These are phyloP conservation scores for Gymnocheta viridis DNA, from an alignment of 2,888 invertebrate species.

Conservation along the genomic window DNA sequence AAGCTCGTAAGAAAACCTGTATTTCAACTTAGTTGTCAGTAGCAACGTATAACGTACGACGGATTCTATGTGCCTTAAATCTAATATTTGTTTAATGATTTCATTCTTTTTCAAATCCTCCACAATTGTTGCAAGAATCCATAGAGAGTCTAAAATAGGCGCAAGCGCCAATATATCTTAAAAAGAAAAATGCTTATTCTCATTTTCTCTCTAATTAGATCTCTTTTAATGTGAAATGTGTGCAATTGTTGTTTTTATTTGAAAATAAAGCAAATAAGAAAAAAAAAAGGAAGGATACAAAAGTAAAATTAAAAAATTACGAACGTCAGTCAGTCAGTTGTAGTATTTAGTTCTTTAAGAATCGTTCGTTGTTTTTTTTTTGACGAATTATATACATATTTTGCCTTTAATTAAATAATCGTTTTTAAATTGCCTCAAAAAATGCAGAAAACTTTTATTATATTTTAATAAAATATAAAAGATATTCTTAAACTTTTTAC, in stretches of 20 bases:
- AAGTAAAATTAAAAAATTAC: conserved; percentile 39
- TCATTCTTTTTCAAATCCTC: conserved; percentile 12
- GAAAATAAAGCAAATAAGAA: background rate
- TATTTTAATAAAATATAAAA: background rate
- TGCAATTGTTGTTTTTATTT: background rate
- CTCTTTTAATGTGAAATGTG: conserved; percentile 5
- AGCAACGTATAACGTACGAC: no score
- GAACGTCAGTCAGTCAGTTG: conserved; percentile 62
- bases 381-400: conserved; percentile 15
- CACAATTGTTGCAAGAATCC: background rate
- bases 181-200: background rate
- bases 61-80: no score
- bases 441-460: conserved; percentile 2
- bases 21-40: no score
- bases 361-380: conserved; percentile 62
- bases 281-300: conserved; percentile 14
- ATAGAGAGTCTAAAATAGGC: background rate
- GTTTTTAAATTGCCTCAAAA: conserved; percentile 13
- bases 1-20: no score
- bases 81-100: conserved; percentile 5
- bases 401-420: conserved; percentile 62
- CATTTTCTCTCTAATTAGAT: background rate
- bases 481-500: background rate
- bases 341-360: conserved; percentile 69
- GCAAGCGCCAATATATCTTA: conserved; percentile 21